A percentile compares a stretch with the other conserved stretches of the same genome.
phyloP scores from a whole-genome alignment of 2,113 vertebrate genomes.

The Struthio camelus region DNA sequence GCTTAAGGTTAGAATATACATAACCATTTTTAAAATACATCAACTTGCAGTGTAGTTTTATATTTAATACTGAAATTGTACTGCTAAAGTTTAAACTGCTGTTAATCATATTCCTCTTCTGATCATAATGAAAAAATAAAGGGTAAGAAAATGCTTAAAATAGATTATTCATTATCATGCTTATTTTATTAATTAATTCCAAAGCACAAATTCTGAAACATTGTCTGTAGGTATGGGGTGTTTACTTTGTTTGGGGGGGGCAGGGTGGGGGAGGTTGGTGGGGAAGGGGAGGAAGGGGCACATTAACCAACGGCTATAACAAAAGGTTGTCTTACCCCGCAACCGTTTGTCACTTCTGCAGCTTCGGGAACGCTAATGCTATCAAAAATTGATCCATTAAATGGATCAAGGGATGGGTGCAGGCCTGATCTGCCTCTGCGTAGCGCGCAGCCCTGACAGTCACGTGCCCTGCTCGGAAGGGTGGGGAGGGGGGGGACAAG shows the following conservation, averaged over 20 bases:
- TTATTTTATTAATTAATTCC: conserved; percentile 62
- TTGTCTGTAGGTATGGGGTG: not conserved
- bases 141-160: conserved; percentile 72
- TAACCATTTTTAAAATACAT: conserved; percentile 73
- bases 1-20: conserved; percentile 68
- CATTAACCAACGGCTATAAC: not conserved
- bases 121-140: conserved; percentile 73
- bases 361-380: not conserved
- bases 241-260: not conserved
- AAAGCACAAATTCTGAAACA: not conserved
- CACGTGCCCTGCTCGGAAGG: not conserved
- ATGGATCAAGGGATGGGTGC: rapidly evolving
- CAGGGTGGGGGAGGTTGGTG: not conserved
- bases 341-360: not conserved
- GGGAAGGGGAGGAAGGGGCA: not conserved
- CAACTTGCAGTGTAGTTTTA: conserved; percentile 74
- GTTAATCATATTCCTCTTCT: conserved; percentile 74
- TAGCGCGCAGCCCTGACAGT: not conserved
- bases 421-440: not conserved
- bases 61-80: conserved; percentile 75
- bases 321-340: not conserved
- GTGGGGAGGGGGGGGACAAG: rapidly evolving
- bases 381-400: not conserved
- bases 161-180: conserved; percentile 70
- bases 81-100: conserved; percentile 71